phyloP scores from a whole-genome alignment of 2,113 vertebrate genomes.

The Callipepla californica region DNA sequence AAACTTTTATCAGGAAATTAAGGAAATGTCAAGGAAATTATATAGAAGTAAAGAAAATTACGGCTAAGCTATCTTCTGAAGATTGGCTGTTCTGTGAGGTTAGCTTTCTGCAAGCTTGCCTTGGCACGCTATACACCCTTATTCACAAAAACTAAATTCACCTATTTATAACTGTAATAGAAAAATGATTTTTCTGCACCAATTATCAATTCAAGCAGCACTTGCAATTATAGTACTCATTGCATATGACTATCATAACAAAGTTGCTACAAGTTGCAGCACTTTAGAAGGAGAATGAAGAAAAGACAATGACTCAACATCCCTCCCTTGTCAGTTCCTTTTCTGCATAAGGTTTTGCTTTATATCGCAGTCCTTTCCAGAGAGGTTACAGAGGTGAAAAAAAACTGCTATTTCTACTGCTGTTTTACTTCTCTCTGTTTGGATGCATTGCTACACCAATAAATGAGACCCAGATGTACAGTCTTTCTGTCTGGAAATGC shows the following conservation, averaged over 20 bases:
- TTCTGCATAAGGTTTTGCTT: background rate
- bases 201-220: background rate
- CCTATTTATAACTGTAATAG: background rate
- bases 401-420: background rate
- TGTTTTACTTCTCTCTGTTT: background rate
- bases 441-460: background rate
- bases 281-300: background rate
- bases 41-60: background rate
- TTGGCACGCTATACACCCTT: background rate
- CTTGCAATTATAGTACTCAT: background rate
- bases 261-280: background rate
- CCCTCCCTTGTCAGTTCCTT: background rate
- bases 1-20: background rate
- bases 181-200: background rate
- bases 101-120: background rate
- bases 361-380: background rate
- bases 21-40: background rate
- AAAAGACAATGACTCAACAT: background rate
- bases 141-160: background rate
- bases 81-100: background rate
- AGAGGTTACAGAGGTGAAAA: background rate
- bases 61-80: background rate
- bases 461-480: background rate
- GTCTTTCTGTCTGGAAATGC: background rate
- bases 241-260: background rate